Evolutionary conservation across 1,140 invertebrate genomes (phyloP).

Genomic region (Leptopilina boulardi): DNA sequence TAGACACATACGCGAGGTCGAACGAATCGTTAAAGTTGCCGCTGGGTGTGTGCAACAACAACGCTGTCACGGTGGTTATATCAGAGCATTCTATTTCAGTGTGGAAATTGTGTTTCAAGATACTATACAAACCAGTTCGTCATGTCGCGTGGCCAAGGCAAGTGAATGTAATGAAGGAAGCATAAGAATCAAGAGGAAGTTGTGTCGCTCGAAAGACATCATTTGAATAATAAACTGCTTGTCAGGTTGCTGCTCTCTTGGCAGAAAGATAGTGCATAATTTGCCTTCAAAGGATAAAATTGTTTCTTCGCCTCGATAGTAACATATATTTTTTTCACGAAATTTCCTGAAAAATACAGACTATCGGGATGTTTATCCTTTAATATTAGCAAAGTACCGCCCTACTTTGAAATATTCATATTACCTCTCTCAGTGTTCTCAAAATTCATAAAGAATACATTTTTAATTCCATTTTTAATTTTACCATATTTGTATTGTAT

Average conservation of each 20-base stretch:
- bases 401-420: too few species aligned
- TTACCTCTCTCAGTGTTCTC: too few species aligned
- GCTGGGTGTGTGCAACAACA: neutral
- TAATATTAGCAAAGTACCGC: too few species aligned
- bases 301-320: neutral
- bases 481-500: too few species aligned
- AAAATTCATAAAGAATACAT: too few species aligned
- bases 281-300: neutral
- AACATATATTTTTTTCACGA: too few species aligned
- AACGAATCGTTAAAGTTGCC: conserved; percentile 59
- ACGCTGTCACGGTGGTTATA: neutral
- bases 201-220: conserved; percentile 29
- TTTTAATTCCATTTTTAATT: too few species aligned
- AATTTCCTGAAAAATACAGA: too few species aligned
- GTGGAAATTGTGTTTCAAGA: conserved; percentile 14
- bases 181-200: conserved; percentile 21
- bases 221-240: conserved; percentile 17
- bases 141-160: conserved; percentile 24
- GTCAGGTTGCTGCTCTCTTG: conserved; percentile 19
- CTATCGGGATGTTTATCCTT: too few species aligned
- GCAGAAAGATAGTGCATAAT: neutral
- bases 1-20: conserved; percentile 44
- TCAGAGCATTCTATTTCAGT: conserved; percentile 24
- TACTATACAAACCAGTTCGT: neutral
- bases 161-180: conserved; percentile 32